Evolutionary conservation across 2,113 vertebrate species (phyloP), one percentile per base, ranked within the genome.

Genomic region (Geococcyx californianus): DNA sequence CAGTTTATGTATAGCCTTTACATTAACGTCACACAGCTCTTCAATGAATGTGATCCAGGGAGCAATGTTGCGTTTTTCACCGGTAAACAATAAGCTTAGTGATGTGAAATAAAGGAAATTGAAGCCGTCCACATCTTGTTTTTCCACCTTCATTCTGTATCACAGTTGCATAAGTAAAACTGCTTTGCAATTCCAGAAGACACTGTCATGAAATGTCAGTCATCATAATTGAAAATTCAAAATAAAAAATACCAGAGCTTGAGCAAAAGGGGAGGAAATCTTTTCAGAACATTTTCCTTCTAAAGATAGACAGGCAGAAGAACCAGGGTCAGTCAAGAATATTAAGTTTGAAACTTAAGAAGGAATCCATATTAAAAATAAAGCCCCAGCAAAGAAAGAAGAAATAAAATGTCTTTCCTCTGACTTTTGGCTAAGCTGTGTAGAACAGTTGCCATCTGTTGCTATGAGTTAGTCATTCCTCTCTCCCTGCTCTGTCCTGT

Each of bases 41-140:
- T 92, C 51, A 74, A 6, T 83, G 66, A 89, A 11, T 55, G 44
- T 96, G 63, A 67, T 84, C 47, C 51, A 62, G 51, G 44, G 29
- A 77, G 24, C 19, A 70, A 8, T 34, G 31, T 56, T 88, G 34
- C 9, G 6, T 85, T 92, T 91, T 91, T 70, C 45, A 63, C 18
- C 52, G 64, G 64, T 74, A 84, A 91, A 67, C 47, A 59, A 67
- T 56, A 69, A 80, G 38, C 51, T 78, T 89, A 82, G 42, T 79
- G 63, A 68, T 87, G 64, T 68, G 80, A 84, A 97, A 84, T 69
- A 90, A 81, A 96, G 94, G 55, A 66, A 91, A 95, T 69, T 45
- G n/a, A 72, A 87, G 40, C 56, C 31, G 84, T 81, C 54, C 33
- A n/a, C 62, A 51, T 93, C 68, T 86, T 6, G 3, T 76, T 96